Base-by-base conservation (phyloP, 2,113 vertebrate genomes). In the Motacilla tschutschensis region DNA sequence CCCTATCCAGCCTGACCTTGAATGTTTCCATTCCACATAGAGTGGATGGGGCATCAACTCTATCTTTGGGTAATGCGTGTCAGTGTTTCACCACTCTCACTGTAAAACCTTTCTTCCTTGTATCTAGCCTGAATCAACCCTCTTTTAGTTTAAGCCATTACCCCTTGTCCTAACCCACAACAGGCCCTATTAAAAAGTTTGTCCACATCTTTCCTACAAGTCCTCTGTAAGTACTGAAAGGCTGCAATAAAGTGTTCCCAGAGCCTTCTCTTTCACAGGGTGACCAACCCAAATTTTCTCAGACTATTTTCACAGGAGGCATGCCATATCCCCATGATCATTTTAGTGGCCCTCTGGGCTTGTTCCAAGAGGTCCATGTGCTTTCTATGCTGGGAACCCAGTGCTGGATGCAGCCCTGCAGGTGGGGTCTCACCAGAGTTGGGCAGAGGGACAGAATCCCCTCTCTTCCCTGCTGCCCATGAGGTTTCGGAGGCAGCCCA, bases 351-450 rank as follows among this genome's bases (percentile, higher is more conserved):
- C 17, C 15, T 80, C 31, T 60, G 38, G 43, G 8, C 44, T 12
- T 0, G 0, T 8, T 58, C 24, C 11, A 67, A 3, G 13, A 67
- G 28, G 2, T 71, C 9, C 19, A 3, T 55, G 16, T 40, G 2
- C 31, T 47, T 58, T 5, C 25, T 58, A 1, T 59, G 25, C 41
- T 79, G 22, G 20, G 18, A 8, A 1, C 8, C 50, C 51, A 79
- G 62, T 35, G 40, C 40, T 64, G 25, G 40, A 64, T 1, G 7
- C 29, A 50, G 18, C 9, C 4, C 19, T 47, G 16, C 43, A 82
- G 43, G 43, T 35, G 35, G 13, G 31, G 20, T 41, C 25, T 64
- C 43, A 57, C 0, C 35, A 73, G 35, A 73, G 43, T 1, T 0
- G 5, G 7, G 41, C 35, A 82, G 50, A 55, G 29, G 24, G 25